A percentile compares a stretch with the other conserved stretches of the same genome.
Evolutionary conservation across 2,113 vertebrate species (phyloP).

Genomic region (Malaclemys terrapin): DNA sequence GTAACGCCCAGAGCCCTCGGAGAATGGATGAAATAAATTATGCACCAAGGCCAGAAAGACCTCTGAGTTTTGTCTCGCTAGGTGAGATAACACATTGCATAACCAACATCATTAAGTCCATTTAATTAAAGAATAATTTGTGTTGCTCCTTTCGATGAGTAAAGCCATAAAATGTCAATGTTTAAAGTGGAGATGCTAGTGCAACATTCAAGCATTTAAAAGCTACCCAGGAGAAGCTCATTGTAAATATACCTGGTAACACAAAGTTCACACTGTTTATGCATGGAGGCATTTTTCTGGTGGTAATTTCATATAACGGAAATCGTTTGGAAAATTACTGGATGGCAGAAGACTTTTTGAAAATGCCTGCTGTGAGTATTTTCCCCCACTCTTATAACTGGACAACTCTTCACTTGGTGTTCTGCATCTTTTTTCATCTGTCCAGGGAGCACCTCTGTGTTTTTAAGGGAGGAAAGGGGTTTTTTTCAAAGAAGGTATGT

Average conservation of each 20-base stretch:
- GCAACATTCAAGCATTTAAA: constrained; percentile 59
- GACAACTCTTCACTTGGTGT: background rate
- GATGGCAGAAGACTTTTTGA: background rate
- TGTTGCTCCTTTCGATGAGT: constrained; percentile 47
- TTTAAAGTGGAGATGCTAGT: constrained; percentile 66
- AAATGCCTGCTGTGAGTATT: background rate
- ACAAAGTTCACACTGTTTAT: constrained; percentile 68
- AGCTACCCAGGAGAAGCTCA: constrained; percentile 61
- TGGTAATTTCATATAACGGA: constrained; percentile 57
- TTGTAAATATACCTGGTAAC: constrained; percentile 66
- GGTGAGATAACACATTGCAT: background rate
- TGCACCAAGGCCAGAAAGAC: constrained; percentile 6
- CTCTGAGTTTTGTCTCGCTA: constrained; percentile 11
- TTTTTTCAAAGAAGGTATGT: background rate
- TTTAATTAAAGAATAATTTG: constrained; percentile 74
- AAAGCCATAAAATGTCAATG: constrained; percentile 65
- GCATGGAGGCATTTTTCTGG: constrained; percentile 47
- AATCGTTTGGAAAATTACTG: constrained; percentile 39
- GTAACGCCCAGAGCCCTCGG: constrained; percentile 31
- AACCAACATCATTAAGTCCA: constrained; percentile 45
- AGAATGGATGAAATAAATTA: constrained; percentile 39
- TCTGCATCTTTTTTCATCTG: background rate
- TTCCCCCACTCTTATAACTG: background rate
- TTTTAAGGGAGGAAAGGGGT: background rate
- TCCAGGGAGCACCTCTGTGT: background rate